Percentiles rank a stretch among this genome's conserved stretches.
Evolutionary conservation across 2,797 vertebrate genomes (phyloP).

Genomic region (Bucorvus abyssinicus): DNA sequence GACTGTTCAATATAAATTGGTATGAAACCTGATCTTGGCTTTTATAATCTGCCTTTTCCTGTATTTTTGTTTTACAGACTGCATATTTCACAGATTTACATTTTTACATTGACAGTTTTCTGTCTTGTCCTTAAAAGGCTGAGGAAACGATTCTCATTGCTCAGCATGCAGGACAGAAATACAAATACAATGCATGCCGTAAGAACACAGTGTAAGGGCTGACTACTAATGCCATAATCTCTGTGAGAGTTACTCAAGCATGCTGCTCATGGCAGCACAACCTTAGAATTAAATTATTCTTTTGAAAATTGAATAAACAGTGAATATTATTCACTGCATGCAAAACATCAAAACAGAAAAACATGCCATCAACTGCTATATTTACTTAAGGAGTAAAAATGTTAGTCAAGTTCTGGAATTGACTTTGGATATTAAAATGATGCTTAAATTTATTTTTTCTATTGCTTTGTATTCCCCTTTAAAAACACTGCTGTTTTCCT

Average conservation of each 20-base stretch:
- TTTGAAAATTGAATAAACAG: slow-evolving; percentile 22
- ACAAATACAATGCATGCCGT: neutral
- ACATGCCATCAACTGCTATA: neutral
- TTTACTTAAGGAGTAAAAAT: neutral
- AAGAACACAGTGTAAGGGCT: neutral
- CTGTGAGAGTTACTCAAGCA: neutral
- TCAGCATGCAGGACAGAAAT: neutral
- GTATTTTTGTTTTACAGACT: neutral
- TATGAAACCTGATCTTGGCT: neutral
- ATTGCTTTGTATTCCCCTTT: neutral
- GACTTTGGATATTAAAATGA: neutral
- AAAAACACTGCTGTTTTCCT: neutral
- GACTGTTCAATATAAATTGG: neutral
- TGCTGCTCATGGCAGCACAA: neutral
- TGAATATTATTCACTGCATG: neutral
- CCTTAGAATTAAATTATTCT: slow-evolving; percentile 11
- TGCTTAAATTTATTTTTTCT: neutral
- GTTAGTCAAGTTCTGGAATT: neutral
- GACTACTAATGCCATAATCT: neutral
- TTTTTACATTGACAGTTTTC: neutral
- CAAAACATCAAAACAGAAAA: neutral
- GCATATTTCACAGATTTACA: neutral
- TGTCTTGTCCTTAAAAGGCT: neutral
- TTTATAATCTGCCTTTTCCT: neutral
- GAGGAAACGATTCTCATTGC: neutral